Evolutionary conservation across 2,797 vertebrate species (phyloP).

Genomic region (Muscicapa striata): DNA sequence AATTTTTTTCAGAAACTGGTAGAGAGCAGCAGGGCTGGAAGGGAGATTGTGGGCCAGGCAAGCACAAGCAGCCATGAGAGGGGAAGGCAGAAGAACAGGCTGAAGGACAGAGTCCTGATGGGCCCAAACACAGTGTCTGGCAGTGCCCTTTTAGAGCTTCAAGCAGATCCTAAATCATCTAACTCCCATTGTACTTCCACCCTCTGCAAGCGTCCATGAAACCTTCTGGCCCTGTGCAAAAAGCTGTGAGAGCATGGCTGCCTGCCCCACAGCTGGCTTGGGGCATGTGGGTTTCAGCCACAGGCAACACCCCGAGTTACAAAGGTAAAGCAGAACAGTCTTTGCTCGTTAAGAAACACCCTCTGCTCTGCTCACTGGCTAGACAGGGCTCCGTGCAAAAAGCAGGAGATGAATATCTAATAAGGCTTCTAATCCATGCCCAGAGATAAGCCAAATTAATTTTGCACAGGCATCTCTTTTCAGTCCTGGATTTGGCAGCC

Average conservation of each 20-base stretch:
- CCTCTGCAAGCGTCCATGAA: background rate
- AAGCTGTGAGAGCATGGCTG: background rate
- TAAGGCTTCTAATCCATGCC: background rate
- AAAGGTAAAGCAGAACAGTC: background rate
- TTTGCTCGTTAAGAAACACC: background rate
- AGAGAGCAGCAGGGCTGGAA: background rate
- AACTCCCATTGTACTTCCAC: background rate
- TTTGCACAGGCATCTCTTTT: background rate
- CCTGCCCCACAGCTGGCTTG: background rate
- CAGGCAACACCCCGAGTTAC: background rate
- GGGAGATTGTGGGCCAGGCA: background rate
- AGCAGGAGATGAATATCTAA: background rate
- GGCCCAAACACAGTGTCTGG: background rate
- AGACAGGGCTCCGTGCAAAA: background rate
- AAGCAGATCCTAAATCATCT: background rate
- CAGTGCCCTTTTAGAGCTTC: background rate
- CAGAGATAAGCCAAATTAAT: background rate
- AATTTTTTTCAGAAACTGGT: background rate
- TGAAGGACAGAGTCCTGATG: background rate
- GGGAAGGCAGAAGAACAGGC: background rate
- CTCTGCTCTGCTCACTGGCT: background rate
- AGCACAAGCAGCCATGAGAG: background rate
- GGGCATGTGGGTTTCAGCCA: background rate
- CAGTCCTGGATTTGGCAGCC: background rate
- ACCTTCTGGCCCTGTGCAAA: background rate